Conservation (phyloP, 2,113 vertebrate species). For the Abramis brama region DNA sequence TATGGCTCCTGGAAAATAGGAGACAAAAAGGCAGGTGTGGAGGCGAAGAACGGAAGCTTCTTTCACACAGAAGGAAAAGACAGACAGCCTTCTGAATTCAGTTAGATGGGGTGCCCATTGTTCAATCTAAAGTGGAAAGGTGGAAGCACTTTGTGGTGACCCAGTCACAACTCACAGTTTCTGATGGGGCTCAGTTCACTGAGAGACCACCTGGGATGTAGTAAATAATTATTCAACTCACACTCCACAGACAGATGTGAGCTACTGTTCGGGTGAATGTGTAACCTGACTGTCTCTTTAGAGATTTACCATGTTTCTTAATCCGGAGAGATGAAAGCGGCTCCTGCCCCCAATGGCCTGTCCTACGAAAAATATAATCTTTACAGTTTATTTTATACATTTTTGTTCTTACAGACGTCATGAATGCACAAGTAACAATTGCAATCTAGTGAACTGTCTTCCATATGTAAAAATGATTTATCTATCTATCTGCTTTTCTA, state of each 20-base stretch:
- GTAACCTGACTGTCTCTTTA: slow-evolving; percentile 30
- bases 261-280: slow-evolving; percentile 27
- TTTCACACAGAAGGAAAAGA: slow-evolving; percentile 13
- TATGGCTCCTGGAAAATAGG: slow-evolving; percentile 15
- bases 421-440: background rate
- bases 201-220: slow-evolving; percentile 31
- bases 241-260: slow-evolving; percentile 38
- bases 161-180: background rate
- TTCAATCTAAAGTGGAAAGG: slow-evolving; percentile 31
- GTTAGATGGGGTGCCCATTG: slow-evolving; percentile 23
- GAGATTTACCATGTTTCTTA: background rate
- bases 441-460: background rate
- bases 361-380: background rate
- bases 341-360: background rate
- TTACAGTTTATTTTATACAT: too few species aligned
- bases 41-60: background rate
- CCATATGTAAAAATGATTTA: background rate
- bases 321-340: background rate
- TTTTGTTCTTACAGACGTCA: too few species aligned
- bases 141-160: slow-evolving; percentile 39
- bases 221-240: slow-evolving; percentile 9
- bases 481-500: too few species aligned
- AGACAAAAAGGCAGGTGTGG: background rate
- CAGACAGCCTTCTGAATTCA: slow-evolving; percentile 10
- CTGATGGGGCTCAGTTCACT: slow-evolving; percentile 19